These are phyloP conservation scores for Dascillus cervinus DNA, from an alignment of 2,888 invertebrate genomes.

Conservation along the genomic window DNA sequence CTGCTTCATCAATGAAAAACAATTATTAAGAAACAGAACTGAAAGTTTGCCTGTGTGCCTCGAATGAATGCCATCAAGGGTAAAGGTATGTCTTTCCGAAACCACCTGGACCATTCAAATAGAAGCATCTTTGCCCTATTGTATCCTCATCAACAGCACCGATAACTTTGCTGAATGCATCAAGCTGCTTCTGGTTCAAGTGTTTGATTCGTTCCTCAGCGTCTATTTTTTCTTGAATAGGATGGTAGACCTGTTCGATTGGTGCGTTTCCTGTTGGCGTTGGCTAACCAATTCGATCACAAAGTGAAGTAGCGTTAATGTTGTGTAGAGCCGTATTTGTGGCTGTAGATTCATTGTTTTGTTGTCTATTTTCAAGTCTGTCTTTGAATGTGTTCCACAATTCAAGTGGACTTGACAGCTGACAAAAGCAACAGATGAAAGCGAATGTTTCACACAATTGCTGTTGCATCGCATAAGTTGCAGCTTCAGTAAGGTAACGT, in stretches of 20 bases:
- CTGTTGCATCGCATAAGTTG: slow-evolving; percentile 21
- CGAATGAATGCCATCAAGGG: slow-evolving; percentile 16
- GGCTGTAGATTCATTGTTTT: not conserved
- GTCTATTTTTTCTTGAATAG: not conserved
- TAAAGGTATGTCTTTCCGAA: slow-evolving; percentile 39
- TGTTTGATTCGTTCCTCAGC: not conserved
- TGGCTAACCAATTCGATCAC: not conserved
- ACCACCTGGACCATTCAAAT: slow-evolving; percentile 34
- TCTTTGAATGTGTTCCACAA: slow-evolving; percentile 2
- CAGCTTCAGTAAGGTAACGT: slow-evolving; percentile 21
- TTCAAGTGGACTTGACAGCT: not conserved
- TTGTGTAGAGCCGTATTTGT: not conserved
- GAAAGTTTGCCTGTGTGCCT: slow-evolving; percentile 20
- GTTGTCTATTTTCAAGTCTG: not conserved
- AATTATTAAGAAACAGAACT: slow-evolving; percentile 8
- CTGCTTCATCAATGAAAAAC: slow-evolving; percentile 9
- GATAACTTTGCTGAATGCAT: not conserved
- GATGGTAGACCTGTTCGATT: not conserved
- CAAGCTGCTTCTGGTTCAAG: slow-evolving; percentile 2
- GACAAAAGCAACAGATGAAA: slow-evolving; percentile 1
- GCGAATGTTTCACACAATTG: no score
- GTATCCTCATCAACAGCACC: slow-evolving; percentile 1
- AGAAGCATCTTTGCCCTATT: slow-evolving; percentile 3
- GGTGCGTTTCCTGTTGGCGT: not conserved
- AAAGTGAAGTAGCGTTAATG: not conserved